phyloP scores from a whole-genome alignment of 2,888 invertebrate genomes.

The Melitaea athalia region DNA sequence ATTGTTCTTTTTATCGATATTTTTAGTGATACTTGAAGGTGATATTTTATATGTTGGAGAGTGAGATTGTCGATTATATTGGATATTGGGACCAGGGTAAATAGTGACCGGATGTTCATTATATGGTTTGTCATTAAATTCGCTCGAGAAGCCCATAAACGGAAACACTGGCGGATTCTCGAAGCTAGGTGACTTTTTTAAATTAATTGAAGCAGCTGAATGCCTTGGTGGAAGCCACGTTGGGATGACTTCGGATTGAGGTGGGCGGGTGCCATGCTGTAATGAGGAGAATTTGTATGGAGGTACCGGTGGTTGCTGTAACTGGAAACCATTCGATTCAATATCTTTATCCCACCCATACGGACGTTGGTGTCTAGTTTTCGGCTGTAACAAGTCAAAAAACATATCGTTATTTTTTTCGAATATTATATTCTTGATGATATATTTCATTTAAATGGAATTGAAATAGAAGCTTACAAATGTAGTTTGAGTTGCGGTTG shows the following conservation, averaged over 20 bases:
- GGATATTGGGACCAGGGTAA: conserved; percentile 82
- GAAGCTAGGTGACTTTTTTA: conserved; percentile 69
- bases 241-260: conserved; percentile 54
- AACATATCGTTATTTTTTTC: not conserved
- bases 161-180: conserved; percentile 75
- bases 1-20: conserved; percentile 62
- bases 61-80: conserved; percentile 63
- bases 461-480: conserved; percentile 82
- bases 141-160: conserved; percentile 77
- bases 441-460: not conserved
- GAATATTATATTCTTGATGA: conserved; percentile 1
- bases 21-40: conserved; percentile 66
- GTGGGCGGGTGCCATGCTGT: conserved; percentile 83
- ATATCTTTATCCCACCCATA: conserved; percentile 87
- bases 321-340: conserved; percentile 64
- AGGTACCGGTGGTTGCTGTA: conserved; percentile 83
- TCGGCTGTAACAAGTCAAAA: conserved; percentile 82
- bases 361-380: conserved; percentile 88
- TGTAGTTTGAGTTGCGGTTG: conserved; percentile 89
- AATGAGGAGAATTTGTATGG: conserved; percentile 86
- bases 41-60: conserved; percentile 75
- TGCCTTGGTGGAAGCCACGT: conserved; percentile 75
- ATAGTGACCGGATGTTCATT: conserved; percentile 87
- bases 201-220: conserved; percentile 49
- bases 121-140: conserved; percentile 78